Percentiles rank a stretch among this genome's conserved stretches.
These are phyloP conservation scores for Baccha elongata DNA, from an alignment of 2,888 invertebrate species.

Conservation along the genomic window DNA sequence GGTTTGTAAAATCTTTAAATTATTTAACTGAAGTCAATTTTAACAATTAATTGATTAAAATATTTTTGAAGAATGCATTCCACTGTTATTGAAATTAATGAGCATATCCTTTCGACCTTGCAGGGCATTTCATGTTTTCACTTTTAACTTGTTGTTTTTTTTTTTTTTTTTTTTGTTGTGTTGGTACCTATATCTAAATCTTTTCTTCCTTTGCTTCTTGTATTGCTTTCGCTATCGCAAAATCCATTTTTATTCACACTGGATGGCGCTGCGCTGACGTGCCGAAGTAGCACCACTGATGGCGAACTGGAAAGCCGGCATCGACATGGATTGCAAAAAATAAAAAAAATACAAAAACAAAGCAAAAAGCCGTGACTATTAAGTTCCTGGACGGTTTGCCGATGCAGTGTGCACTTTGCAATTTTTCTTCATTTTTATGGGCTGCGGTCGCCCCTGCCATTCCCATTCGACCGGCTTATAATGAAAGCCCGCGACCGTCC, in stretches of 20 bases:
- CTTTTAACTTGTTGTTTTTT: conserved; percentile 2
- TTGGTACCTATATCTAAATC: conserved; percentile 13
- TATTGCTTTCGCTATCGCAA: conserved; percentile 45
- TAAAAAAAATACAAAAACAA: background rate
- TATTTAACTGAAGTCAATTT: too few relatives aligned
- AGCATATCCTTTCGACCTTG: background rate
- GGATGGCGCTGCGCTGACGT: conserved; percentile 57
- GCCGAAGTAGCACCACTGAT: conserved; percentile 43
- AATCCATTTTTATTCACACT: conserved; percentile 72
- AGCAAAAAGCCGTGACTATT: conserved; percentile 35
- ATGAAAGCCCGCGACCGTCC: conserved; percentile 72
- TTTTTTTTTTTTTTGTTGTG: conserved; percentile 3
- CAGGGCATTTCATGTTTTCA: background rate
- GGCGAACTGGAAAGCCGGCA: conserved; percentile 8
- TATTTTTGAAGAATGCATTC: too few relatives aligned
- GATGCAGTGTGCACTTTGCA: conserved; percentile 30
- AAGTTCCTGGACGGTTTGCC: conserved; percentile 57
- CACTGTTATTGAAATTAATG: background rate
- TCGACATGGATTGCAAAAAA: conserved; percentile 17
- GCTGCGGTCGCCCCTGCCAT: conserved; percentile 70
- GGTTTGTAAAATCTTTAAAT: too few relatives aligned
- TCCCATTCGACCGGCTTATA: conserved; percentile 46
- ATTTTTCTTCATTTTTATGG: conserved; percentile 74
- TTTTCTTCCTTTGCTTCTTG: conserved; percentile 27
- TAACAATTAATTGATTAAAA: too few relatives aligned